phyloP scores from a whole-genome alignment of 2,113 vertebrate species.

The Crotophaga sulcirostris region DNA sequence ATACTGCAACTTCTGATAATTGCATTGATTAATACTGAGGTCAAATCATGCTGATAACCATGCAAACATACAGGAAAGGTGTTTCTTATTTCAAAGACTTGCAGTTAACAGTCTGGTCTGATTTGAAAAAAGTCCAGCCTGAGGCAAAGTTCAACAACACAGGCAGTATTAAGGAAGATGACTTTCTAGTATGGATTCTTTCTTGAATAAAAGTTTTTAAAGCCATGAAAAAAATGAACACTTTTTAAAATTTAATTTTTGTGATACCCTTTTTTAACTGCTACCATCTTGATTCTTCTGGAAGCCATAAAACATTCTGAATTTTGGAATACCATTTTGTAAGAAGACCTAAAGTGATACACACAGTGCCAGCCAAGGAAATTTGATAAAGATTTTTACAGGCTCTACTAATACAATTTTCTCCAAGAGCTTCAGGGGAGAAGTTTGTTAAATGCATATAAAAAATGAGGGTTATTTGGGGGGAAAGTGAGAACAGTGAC shows the following conservation, averaged over 20 bases:
- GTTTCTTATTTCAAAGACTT: not conserved
- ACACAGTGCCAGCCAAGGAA: not conserved
- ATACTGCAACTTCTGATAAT: not conserved
- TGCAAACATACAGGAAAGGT: not conserved
- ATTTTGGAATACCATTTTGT: not conserved
- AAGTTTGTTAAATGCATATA: not conserved
- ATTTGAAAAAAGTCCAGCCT: not conserved
- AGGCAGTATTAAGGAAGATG: not conserved
- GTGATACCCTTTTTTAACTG: not conserved
- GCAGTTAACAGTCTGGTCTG: not conserved
- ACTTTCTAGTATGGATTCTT: not conserved
- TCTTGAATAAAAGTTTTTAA: not conserved
- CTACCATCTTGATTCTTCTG: not conserved
- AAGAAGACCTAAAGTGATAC: not conserved
- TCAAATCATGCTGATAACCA: not conserved
- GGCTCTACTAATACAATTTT: not conserved
- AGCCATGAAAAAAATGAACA: not conserved
- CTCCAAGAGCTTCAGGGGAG: not conserved
- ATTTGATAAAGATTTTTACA: not conserved
- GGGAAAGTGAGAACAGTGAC: not conserved
- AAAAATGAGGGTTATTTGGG: not conserved
- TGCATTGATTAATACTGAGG: not conserved
- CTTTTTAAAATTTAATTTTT: not conserved
- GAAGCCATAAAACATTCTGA: not conserved
- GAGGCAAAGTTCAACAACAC: not conserved